Evolutionary conservation across 2,113 vertebrate species (phyloP), one percentile per base, ranked within the genome.

Genomic region (Pterophyllum scalare): DNA sequence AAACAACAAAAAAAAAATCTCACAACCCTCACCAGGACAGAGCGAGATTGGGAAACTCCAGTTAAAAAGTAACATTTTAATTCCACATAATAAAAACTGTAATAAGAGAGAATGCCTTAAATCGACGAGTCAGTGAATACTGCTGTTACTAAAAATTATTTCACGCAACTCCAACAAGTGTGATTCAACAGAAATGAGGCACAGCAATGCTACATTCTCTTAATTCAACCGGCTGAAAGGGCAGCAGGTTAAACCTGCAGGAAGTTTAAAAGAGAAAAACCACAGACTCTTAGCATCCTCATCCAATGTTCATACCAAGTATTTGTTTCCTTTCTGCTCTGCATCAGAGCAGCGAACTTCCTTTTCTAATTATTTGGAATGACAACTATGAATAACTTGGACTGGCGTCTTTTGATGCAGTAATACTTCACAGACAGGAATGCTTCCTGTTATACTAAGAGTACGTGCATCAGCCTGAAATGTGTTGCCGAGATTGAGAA

Each of bases 291-390:
- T 31, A 72, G 26, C 19, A 13, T 1, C 65, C n/a, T 52, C 1
- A 15, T 72, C 26, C 65, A 72, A 20, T 31, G 38, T 52, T 52
- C 46, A 72, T 72, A 72, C 24, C 65, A 72, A 14, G 0, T 52
- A 15, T 52, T 24, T 72, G 46, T 72, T 72, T 13, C 26, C 65
- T 72, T 72, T 72, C 46, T 72, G 72, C 20, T 75, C 54, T 59
- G 65, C 35, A 75, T 79, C 52, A 57, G 54, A 8, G 1, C 67
- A 65, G 22, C 43, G 0, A 8, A 67, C 82, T 75, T 84, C 82
- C 77, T 65, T 35, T 40, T 56, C 31, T 59, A 54, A 12, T 24
- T 64, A 49, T 77, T 20, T 77, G 43, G 59, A 26, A 22, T 65
- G 75, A 52, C 33, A 60, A 24, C 17, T 67, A 56, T 54, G 75